Base-by-base conservation (phyloP, 2,113 vertebrate species). In the Oriolus oriolus region DNA sequence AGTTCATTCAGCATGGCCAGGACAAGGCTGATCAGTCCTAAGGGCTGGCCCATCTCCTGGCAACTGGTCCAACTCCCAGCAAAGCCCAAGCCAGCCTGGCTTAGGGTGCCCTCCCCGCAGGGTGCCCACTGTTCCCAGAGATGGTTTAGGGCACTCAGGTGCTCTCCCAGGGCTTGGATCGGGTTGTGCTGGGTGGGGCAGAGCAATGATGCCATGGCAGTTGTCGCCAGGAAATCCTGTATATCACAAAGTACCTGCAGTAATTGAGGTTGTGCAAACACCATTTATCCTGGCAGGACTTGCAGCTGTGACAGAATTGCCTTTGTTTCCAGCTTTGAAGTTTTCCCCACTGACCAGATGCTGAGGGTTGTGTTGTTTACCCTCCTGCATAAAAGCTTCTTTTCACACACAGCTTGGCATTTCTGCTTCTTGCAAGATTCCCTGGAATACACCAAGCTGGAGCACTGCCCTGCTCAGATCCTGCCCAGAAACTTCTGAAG, bases 251-350 rank as follows among this genome's bases (percentile, higher is more conserved):
- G 42, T 33, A 92, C 64, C 64, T 59, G 76, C 33, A 74, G 86
- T 41, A 27, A 81, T 1, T 86, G 92, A 59, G 68, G 81, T 47
- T 92, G 68, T 90, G 83, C 86, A 89, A 93, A 90, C 60, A 77
- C 68, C 10, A 20, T 91, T 94, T 70, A 75, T 87, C 81, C 81
- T 69, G 20, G 71, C 64, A 89, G 92, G 66, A 52, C 56, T 57
- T 8, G 3, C 89, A 65, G 89, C 89, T 52, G 64, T n/a, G 45
- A 65, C 45, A 21, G 45, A 49, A 33, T 31, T 71, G 66, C 27
- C 61, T 93, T 95, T 84, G 87, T 76, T 93, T 90, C 75, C 56
- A 71, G 73, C 87, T 95, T 88, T 90, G 91, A 88, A 86, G 87
- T 75, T 88, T 80, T 95, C 94, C 90, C 94, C 42, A 11, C 57